These are phyloP conservation scores for Sarcophilus harrisii DNA, from an alignment of 2,797 vertebrate species.

Conservation along the genomic window DNA sequence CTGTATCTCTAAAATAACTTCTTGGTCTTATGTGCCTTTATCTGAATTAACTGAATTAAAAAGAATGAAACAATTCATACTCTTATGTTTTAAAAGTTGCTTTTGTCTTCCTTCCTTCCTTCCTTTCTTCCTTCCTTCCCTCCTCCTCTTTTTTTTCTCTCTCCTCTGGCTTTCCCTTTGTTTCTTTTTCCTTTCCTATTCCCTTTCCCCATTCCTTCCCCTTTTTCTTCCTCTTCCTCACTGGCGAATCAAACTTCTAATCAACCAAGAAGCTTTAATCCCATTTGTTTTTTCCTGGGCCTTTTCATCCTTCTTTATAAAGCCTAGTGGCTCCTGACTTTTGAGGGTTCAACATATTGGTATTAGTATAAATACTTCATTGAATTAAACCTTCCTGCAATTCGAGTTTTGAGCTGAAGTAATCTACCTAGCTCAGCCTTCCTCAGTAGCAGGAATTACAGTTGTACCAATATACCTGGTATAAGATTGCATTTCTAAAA, in stretches of 20 bases:
- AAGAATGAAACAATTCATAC: background rate
- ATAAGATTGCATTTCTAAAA: background rate
- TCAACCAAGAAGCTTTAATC: background rate
- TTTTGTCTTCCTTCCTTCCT: conserved; percentile 3
- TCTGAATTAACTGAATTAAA: conserved; percentile 17
- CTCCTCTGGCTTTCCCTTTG: background rate
- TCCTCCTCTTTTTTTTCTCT: conserved; percentile 48
- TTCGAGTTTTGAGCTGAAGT: background rate
- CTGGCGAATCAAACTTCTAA: background rate
- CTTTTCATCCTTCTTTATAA: background rate
- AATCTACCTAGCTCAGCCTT: background rate
- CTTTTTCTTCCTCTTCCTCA: background rate
- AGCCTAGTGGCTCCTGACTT: background rate
- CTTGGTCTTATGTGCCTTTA: background rate
- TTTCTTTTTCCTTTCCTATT: background rate
- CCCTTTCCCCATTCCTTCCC: background rate
- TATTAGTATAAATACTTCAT: background rate
- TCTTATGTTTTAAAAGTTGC: conserved; percentile 4
- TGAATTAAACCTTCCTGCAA: background rate
- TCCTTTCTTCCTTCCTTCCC: background rate
- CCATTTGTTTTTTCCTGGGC: background rate
- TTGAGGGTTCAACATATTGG: background rate
- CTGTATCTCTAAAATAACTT: conserved; percentile 5
- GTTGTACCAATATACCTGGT: background rate
- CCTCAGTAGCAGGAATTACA: background rate